Percentiles rank a stretch among this genome's conserved stretches.
Conservation (phyloP, 2,888 invertebrate genomes). For the Heteromyza rotundicornis region DNA sequence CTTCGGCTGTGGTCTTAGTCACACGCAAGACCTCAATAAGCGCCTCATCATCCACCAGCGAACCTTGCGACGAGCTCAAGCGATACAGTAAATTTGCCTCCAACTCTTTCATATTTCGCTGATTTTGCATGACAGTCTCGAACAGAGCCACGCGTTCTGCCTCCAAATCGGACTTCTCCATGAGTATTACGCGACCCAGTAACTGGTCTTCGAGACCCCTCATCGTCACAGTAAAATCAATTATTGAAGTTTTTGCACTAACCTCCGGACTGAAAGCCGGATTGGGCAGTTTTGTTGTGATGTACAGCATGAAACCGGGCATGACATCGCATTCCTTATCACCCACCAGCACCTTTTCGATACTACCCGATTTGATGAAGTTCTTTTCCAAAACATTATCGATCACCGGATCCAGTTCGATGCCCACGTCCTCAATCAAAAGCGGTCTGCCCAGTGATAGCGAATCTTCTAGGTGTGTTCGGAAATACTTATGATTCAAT, state of each 20-base stretch:
- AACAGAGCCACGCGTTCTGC: conserved; percentile 91
- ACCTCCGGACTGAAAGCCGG: conserved; percentile 97
- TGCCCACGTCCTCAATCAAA: conserved; percentile 92
- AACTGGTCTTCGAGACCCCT: conserved; percentile 94
- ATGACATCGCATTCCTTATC: conserved; percentile 98
- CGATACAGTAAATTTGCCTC: conserved; percentile 90
- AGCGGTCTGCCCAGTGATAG: conserved; percentile 86
- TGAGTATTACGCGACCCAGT: conserved; percentile 89
- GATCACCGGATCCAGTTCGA: conserved; percentile 93
- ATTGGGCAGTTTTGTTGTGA: conserved; percentile 95
- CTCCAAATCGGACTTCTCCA: conserved; percentile 95
- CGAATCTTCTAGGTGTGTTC: conserved; percentile 88
- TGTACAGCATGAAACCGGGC: conserved; percentile 93
- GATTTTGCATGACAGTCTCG: conserved; percentile 96
- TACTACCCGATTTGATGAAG: conserved; percentile 95
- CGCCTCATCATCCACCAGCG: conserved; percentile 94
- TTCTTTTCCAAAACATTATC: conserved; percentile 97
- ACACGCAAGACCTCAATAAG: conserved; percentile 87
- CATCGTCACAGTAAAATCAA: conserved; percentile 98
- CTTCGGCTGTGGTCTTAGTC: conserved; percentile 88
- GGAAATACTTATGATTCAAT: conserved; percentile 94
- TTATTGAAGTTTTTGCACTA: conserved; percentile 94
- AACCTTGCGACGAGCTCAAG: conserved; percentile 92
- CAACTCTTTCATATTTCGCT: conserved; percentile 92
- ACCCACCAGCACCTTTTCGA: conserved; percentile 91